Conservation (phyloP, 2,797 vertebrate genomes). For the Alcedo atthis region DNA sequence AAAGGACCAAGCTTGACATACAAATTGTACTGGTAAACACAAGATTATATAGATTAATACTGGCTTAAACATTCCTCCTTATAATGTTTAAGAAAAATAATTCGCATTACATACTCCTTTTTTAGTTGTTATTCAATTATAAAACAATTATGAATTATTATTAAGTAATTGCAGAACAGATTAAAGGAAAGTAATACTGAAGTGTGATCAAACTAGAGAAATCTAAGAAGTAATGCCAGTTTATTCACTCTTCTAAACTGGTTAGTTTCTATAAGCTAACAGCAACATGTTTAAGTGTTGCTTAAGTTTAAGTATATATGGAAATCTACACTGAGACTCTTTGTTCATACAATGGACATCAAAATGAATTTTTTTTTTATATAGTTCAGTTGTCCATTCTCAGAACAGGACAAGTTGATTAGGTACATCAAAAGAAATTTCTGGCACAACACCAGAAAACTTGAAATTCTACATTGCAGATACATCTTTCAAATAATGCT, state of each 20-base stretch:
- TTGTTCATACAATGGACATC: rapidly evolving
- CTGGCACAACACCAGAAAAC: neutral
- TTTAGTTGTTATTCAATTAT: neutral
- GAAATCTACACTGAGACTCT: neutral
- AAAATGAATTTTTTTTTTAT: neutral
- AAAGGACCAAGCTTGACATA: neutral
- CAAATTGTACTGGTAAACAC: neutral
- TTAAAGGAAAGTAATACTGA: neutral
- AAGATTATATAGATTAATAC: neutral
- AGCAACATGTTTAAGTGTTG: too few relatives aligned
- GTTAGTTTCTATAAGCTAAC: neutral
- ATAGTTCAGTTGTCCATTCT: neutral
- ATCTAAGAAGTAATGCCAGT: neutral
- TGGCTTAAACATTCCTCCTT: neutral
- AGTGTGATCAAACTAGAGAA: neutral
- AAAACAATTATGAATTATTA: neutral
- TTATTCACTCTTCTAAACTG: neutral
- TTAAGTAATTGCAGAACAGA: neutral
- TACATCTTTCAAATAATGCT: neutral
- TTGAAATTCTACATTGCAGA: neutral
- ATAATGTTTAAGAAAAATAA: neutral
- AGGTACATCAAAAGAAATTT: neutral
- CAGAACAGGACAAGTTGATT: neutral
- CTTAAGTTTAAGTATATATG: neutral
- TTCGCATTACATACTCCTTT: neutral